Evolutionary conservation across 2,113 vertebrate species (phyloP), one percentile per base, ranked within the genome.

Genomic region (Patagioenas fasciata): DNA sequence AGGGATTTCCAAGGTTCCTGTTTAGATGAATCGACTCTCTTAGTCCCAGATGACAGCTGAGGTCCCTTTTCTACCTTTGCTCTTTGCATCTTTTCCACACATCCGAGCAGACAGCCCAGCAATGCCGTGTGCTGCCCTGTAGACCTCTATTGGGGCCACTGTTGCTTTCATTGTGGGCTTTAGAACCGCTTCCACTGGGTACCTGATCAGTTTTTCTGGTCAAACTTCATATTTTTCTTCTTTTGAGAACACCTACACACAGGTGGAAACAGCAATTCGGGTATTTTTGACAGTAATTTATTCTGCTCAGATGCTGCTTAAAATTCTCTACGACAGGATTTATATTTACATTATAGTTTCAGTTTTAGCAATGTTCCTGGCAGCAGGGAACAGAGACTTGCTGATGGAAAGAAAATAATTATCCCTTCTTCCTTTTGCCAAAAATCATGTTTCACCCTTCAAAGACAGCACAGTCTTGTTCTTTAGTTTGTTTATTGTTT

Each of bases 111-210:
- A 38, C n/a, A 77, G 42, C 28, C 16, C 53, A 75, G 24, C 31
- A 54, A 11, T 62, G 20, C 24, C 23, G 0, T 54, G 56, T 67
- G 3, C 24, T 73, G 62, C 51, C 16, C 38, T 48, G 11, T 6
- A 72, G 54, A 5, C 18, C 48, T 34, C 13, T 77, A 69, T 24
- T 0, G 1, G 10, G 17, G 7, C 21, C n/a, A 36, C 3, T 47
- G 19, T n/a, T 69, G 3, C 25, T 79, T 85, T 81, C 34, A 40
- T 17, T 24, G n/a, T 4, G 40, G 34, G n/a, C 6, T 78, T 78
- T 72, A 28, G n/a, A 14, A 40, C 18, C 11, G 5, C 47, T 75
- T 73, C 10, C 14, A 42, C 10, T 25, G 10, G 24, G 18, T 42
- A 13, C 5, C 19, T 74, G 40, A 60, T 42, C 29, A 31, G 29